A percentile compares a stretch with the other conserved stretches of the same genome.
Conservation (phyloP, 1,140 invertebrate genomes). For the Meteorus sp. region DNA sequence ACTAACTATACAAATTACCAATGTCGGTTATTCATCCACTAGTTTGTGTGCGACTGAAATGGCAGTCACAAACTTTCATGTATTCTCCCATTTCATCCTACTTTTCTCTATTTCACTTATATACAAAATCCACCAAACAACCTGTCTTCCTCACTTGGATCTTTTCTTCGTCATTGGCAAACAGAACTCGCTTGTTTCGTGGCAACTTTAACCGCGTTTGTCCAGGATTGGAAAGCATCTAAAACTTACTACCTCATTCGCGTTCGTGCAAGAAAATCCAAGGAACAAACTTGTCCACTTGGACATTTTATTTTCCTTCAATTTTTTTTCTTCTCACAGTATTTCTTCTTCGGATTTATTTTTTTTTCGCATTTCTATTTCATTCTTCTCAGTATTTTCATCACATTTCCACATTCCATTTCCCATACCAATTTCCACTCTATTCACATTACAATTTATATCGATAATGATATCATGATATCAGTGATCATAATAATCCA, state of each 20-base stretch:
- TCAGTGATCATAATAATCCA: not conserved
- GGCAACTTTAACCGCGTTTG: constrained; percentile 27
- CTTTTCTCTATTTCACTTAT: no score
- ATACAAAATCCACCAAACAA: no score
- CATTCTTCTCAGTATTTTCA: not conserved
- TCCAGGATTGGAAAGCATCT: constrained; percentile 24
- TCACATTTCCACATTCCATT: not conserved
- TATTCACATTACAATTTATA: not conserved
- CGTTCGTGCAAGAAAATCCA: constrained; percentile 5
- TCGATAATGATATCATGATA: no score
- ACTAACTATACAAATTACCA: constrained; percentile 14
- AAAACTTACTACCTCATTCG: constrained; percentile 22
- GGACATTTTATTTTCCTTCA: constrained; percentile 9
- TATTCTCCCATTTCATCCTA: not conserved
- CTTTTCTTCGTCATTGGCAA: constrained; percentile 8
- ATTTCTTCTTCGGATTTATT: not conserved
- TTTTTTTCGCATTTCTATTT: not conserved
- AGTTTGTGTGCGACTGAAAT: constrained; percentile 9
- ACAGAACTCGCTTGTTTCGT: constrained; percentile 21
- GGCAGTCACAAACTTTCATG: constrained; percentile 10
- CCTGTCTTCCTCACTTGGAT: no score
- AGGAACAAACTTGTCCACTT: constrained; percentile 1
- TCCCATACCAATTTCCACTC: not conserved
- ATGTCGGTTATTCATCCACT: constrained; percentile 17
- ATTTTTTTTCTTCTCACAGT: not conserved